These are phyloP conservation scores for Menura novaehollandiae DNA, from an alignment of 2,113 vertebrate genomes.

Conservation along the genomic window DNA sequence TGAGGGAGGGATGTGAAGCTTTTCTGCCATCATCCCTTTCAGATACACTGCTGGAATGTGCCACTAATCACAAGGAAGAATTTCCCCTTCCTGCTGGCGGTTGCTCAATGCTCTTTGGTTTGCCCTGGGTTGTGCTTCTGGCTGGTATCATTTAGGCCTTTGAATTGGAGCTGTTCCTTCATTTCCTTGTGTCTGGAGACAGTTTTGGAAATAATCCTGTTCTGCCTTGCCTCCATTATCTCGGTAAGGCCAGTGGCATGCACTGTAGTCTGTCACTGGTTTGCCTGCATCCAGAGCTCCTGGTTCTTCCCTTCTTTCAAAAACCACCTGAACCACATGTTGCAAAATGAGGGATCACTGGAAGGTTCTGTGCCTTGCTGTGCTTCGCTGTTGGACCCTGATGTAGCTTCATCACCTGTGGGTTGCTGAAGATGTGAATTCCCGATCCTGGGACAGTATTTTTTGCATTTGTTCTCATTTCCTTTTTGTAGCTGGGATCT, in stretches of 20 bases:
- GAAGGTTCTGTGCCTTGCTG: not conserved
- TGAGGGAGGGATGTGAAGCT: not conserved
- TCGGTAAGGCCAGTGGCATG: accelerated
- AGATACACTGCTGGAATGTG: not conserved
- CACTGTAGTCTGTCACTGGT: not conserved
- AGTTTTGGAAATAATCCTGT: not conserved
- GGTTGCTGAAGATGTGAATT: not conserved
- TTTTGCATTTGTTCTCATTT: not conserved
- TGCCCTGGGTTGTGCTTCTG: not conserved
- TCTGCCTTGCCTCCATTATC: not conserved
- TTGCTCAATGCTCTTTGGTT: not conserved
- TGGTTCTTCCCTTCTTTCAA: not conserved
- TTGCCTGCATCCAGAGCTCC: not conserved
- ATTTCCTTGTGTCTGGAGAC: not conserved
- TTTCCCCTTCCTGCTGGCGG: not conserved
- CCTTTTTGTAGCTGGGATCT: not conserved
- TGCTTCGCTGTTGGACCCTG: not conserved
- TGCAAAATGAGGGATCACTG: not conserved
- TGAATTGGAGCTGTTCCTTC: not conserved
- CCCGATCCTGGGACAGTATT: not conserved
- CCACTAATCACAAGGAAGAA: not conserved
- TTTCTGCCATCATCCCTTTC: not conserved
- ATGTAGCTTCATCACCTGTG: not conserved
- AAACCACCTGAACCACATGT: not conserved
- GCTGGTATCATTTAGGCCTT: not conserved